Percentiles rank a stretch among this genome's conserved stretches.
These are phyloP conservation scores for Heteromurus nitidus DNA, from an alignment of 2,888 invertebrate species.

Conservation along the genomic window DNA sequence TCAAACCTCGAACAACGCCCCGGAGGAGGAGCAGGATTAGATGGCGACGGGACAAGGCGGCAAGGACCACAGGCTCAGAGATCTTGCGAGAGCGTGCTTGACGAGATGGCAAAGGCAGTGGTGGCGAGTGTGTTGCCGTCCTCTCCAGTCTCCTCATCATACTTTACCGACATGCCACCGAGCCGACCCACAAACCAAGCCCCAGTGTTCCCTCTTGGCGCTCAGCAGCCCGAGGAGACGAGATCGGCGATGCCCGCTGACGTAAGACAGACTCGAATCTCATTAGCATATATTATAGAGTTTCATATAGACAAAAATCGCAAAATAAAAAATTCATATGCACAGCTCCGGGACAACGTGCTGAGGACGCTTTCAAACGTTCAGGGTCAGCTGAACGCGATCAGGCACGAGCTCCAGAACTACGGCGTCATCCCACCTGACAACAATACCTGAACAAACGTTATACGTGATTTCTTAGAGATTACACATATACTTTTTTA, in stretches of 20 bases:
- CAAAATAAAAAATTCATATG: background rate
- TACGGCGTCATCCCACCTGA: conserved; percentile 23
- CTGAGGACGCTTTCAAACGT: conserved; percentile 33
- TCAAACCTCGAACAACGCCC: background rate
- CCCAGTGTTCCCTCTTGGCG: background rate
- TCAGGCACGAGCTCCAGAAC: conserved; percentile 9
- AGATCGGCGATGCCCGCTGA: conserved; percentile 1
- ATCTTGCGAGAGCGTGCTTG: background rate
- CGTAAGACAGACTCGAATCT: conserved; percentile 21
- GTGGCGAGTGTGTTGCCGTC: background rate
- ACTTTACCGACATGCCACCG: background rate
- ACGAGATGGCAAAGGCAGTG: conserved; percentile 15
- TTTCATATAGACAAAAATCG: background rate
- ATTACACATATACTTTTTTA: no score
- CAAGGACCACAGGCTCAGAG: background rate
- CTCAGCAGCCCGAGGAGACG: background rate
- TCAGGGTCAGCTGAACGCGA: conserved; percentile 39
- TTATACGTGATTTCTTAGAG: no score
- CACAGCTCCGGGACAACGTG: conserved; percentile 32
- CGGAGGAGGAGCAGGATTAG: background rate
- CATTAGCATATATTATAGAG: no score
- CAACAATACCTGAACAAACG: no score
- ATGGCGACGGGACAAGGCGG: background rate
- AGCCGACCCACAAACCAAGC: background rate
- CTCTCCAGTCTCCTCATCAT: background rate